These are phyloP conservation scores for Smutsia gigantea DNA, from an alignment of 2,797 vertebrate genomes.

Conservation along the genomic window DNA sequence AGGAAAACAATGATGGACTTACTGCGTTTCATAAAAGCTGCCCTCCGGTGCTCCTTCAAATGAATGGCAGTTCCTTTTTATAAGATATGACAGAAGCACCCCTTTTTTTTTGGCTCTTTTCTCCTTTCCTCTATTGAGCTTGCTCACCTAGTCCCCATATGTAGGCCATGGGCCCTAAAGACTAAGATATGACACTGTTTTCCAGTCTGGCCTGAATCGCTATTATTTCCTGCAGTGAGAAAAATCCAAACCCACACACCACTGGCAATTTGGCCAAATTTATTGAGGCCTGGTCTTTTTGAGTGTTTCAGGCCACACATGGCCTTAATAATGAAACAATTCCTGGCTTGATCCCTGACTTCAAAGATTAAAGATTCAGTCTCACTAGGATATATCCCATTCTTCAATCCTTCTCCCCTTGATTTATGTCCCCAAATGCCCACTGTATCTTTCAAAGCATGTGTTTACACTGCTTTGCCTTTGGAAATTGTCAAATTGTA, in stretches of 20 bases:
- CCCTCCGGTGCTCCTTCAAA: not conserved
- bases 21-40: not conserved
- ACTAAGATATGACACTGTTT: slow-evolving; percentile 19
- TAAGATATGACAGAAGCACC: not conserved
- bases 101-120: not conserved
- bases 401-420: not conserved
- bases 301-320: slow-evolving; percentile 63
- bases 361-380: slow-evolving; percentile 63
- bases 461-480: not conserved
- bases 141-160: not conserved
- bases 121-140: not conserved
- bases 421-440: slow-evolving; percentile 10
- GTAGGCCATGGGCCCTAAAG: not conserved
- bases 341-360: slow-evolving; percentile 62
- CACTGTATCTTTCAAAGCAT: not conserved
- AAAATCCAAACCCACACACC: slow-evolving; percentile 60
- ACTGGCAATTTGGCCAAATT: slow-evolving; percentile 50
- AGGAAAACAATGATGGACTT: not conserved
- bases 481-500: slow-evolving; percentile 56
- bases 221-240: slow-evolving; percentile 52
- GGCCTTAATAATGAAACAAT: slow-evolving; percentile 75
- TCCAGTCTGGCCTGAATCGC: not conserved
- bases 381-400: slow-evolving; percentile 30
- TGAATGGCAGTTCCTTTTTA: not conserved
- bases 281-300: slow-evolving; percentile 47